Percentiles rank a stretch among this genome's conserved stretches.
phyloP scores from a whole-genome alignment of 2,797 vertebrate genomes.

The Tamandua tetradactyla region DNA sequence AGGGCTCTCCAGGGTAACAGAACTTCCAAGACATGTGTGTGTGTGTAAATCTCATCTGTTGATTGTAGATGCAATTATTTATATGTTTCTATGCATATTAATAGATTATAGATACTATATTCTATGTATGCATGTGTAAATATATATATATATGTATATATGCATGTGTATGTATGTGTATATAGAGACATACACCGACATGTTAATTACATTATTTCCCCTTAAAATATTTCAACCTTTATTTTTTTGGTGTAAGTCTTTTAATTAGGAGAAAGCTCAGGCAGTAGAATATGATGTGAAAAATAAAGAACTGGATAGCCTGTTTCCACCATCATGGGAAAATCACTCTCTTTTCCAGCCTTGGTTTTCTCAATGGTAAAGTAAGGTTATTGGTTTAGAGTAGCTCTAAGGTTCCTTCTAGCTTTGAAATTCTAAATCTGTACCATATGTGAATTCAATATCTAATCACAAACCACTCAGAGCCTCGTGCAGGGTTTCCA shows the following conservation, averaged over 20 bases:
- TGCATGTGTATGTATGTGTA: too few relatives aligned
- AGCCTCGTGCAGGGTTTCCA: not conserved
- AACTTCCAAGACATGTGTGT: too few relatives aligned
- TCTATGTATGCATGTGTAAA: too few relatives aligned
- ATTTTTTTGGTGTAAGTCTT: not conserved
- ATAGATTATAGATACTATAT: too few relatives aligned
- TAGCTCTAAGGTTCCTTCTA: not conserved
- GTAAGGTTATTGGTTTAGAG: not conserved
- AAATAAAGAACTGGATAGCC: not conserved
- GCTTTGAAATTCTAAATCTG: not conserved
- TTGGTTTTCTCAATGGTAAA: not conserved
- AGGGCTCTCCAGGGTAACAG: too few relatives aligned
- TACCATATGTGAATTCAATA: accelerated
- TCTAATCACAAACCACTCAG: not conserved
- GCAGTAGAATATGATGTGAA: not conserved
- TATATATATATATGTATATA: too few relatives aligned
- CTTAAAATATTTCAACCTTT: not conserved
- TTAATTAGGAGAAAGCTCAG: not conserved
- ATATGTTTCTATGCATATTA: too few relatives aligned
- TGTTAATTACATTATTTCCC: not conserved
- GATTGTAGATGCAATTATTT: too few relatives aligned
- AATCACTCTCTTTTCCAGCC: not conserved
- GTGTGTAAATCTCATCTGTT: too few relatives aligned
- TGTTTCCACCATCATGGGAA: too few relatives aligned
- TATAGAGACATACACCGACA: too few relatives aligned